Conservation (phyloP, 2,888 invertebrate species). For the Cheilosia variabilis region DNA sequence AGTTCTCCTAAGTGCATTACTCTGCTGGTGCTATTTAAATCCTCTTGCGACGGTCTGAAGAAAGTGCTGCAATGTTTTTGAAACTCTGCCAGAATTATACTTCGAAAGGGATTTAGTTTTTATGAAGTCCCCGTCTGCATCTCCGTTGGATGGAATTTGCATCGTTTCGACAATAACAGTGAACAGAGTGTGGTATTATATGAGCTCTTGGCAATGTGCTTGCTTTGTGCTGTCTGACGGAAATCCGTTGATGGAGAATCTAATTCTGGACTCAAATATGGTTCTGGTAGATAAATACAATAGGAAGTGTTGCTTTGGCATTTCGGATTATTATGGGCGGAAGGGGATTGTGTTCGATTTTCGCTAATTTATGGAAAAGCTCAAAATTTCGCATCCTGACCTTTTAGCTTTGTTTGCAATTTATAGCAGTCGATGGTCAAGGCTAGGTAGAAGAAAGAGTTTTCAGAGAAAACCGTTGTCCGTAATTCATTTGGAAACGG, state of each 20-base stretch:
- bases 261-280: slow-evolving; percentile 6
- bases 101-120: slow-evolving; percentile 25
- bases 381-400: background rate
- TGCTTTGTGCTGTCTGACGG: slow-evolving; percentile 18
- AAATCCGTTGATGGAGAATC: slow-evolving; percentile 24
- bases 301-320: background rate
- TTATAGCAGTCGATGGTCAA: background rate
- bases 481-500: background rate
- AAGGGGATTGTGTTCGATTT: background rate
- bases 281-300: background rate
- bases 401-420: background rate
- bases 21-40: background rate
- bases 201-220: slow-evolving; percentile 12
- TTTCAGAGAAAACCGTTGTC: background rate
- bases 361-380: background rate
- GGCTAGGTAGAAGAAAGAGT: background rate
- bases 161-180: slow-evolving; percentile 5
- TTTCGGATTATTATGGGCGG: background rate
- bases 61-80: slow-evolving; percentile 18
- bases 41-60: background rate
- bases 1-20: background rate
- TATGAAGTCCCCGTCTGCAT: slow-evolving; percentile 2
- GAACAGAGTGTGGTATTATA: background rate
- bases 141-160: slow-evolving; percentile 7
- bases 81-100: slow-evolving; percentile 40